These are phyloP conservation scores for Parauchenoglanis ngamensis DNA, from an alignment of 2,797 vertebrate genomes.

Conservation along the genomic window DNA sequence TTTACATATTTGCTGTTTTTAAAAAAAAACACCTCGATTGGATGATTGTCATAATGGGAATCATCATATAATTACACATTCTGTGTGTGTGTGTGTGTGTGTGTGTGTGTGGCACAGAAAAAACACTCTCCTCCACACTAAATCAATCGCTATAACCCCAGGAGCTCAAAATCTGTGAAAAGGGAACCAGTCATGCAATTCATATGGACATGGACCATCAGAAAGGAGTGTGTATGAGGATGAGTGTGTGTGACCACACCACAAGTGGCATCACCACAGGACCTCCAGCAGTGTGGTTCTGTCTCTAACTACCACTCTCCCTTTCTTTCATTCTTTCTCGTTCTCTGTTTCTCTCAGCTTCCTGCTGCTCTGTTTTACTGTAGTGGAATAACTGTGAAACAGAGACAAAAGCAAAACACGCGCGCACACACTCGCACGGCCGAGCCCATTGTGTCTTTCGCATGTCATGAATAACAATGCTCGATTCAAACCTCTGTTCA, in stretches of 20 bases:
- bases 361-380: conserved; percentile 46
- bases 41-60: neutral
- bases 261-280: conserved; percentile 33
- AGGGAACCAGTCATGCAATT: conserved; percentile 25
- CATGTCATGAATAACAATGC: conserved; percentile 73
- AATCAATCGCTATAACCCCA: conserved; percentile 35
- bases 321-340: conserved; percentile 30
- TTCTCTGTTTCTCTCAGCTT: conserved; percentile 13
- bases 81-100: conserved; percentile 20
- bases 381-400: conserved; percentile 51
- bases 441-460: conserved; percentile 69
- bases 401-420: conserved; percentile 48
- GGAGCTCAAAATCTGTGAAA: conserved; percentile 11
- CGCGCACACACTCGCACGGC: conserved; percentile 54
- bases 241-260: conserved; percentile 30
- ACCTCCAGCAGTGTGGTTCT: conserved; percentile 29
- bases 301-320: conserved; percentile 42
- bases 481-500: conserved; percentile 57
- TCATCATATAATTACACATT: neutral
- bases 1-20: neutral
- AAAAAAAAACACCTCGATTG: neutral
- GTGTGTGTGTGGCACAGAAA: conserved; percentile 3
- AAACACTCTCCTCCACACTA: conserved; percentile 6
- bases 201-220: conserved; percentile 31
- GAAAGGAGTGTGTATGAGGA: conserved; percentile 12